Evolutionary conservation across 2,888 invertebrate genomes (phyloP), one percentile per base, ranked within the genome.

Genomic region (Agrotis ipsilon): DNA sequence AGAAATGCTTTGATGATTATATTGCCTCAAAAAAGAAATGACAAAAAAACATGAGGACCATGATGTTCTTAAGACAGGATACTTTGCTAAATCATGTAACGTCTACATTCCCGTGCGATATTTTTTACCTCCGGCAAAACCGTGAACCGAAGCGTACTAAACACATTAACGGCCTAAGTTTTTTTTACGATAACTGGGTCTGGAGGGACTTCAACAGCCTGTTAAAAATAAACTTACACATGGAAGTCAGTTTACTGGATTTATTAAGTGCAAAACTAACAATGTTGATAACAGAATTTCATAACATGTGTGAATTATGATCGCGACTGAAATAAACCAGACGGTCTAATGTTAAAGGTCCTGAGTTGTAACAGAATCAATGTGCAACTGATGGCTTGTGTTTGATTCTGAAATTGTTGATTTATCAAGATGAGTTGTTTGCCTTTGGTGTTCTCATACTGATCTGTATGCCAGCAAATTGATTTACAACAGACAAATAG

Each of bases 191-290:
- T 79, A 74, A 72, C 57, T 73, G 51, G 57, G 60, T 71, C 57
- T 73, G 51, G 57, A 58, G 61, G 57, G 45, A 39, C 24, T 54
- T 77, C 24, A 6, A 60, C 48, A 18, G 19, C 14, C 52, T 32
- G 27, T 48, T 79, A 70, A 72, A 70, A 82, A 84, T 83, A 85
- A 52, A 75, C 60, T 68, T 75, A 71, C 84, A 81, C 62, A 72
- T 83, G 84, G 64, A 64, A 80, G 77, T 75, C 61, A 71, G 77
- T 81, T 62, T 72, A 68, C 72, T 72, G 62, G 58, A 81, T 82
- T 72, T 85, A 84, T 81, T 78, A 80, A 85, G 83, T 85, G 74
- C 51, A 81, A 82, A 74, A 75, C 69, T 81, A 85, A 83, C 84
- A 76, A 65, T 84, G 72, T 80, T 80, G 80, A 70, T 74, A 75